A percentile compares a stretch with the other conserved stretches of the same genome.
phyloP scores from a whole-genome alignment of 1,140 invertebrate species.

The Potamilus streckersoni region DNA sequence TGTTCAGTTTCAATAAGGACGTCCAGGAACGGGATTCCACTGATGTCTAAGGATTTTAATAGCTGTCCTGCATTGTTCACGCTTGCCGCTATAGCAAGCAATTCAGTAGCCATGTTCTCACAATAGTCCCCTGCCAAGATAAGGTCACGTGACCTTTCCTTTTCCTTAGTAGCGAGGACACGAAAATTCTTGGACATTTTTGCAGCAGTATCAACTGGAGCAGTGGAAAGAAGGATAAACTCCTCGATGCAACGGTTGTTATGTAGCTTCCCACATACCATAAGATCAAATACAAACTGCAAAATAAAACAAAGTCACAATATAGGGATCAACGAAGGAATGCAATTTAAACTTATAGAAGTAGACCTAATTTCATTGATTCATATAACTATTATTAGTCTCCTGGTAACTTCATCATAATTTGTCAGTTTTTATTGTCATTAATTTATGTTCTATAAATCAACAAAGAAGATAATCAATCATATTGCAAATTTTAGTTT shows the following conservation, averaged over 20 bases:
- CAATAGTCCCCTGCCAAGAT: slow-evolving; percentile 95
- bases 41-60: slow-evolving; percentile 61
- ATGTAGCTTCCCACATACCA: slow-evolving; percentile 97
- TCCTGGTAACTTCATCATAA: too few species aligned
- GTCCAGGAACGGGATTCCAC: slow-evolving; percentile 93
- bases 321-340: too few species aligned
- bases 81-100: slow-evolving; percentile 92
- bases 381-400: too few species aligned
- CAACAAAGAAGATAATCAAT: too few species aligned
- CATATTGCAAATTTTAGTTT: too few species aligned
- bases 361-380: too few species aligned
- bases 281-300: slow-evolving; percentile 97
- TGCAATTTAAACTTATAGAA: too few species aligned
- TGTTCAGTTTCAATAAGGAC: slow-evolving; percentile 99
- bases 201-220: slow-evolving; percentile 97
- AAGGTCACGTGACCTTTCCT: slow-evolving; percentile 96
- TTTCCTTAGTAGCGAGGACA: slow-evolving; percentile 89
- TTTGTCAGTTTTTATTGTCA: too few species aligned
- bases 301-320: slow-evolving; percentile 49
- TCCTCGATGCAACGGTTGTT: slow-evolving; percentile 97
- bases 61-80: slow-evolving; percentile 82
- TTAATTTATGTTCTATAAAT: too few species aligned
- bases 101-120: slow-evolving; percentile 96
- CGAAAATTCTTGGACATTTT: slow-evolving; percentile 87
- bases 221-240: slow-evolving; percentile 95